phyloP scores from a whole-genome alignment of 2,113 vertebrate genomes.

The Entomyzon cyanotis region DNA sequence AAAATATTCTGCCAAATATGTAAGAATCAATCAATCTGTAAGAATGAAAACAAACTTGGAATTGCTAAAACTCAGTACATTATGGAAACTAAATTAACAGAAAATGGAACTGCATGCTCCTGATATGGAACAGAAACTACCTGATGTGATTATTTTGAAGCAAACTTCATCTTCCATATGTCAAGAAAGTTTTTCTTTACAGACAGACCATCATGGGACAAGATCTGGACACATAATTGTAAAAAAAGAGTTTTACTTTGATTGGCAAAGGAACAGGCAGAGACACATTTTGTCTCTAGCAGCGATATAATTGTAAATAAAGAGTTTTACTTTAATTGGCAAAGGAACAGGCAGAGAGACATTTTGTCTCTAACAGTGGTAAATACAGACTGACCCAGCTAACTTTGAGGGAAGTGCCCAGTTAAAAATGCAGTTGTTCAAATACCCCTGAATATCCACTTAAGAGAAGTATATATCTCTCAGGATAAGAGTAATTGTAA shows the following conservation, averaged over 20 bases:
- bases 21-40: background rate
- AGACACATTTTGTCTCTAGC: background rate
- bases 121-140: background rate
- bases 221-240: background rate
- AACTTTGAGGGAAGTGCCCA: background rate
- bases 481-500: background rate
- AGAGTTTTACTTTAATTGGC: background rate
- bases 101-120: background rate
- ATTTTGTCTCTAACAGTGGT: background rate
- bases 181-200: background rate
- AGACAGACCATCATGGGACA: background rate
- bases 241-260: background rate
- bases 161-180: background rate
- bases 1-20: constrained; percentile 9
- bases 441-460: background rate
- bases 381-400: background rate
- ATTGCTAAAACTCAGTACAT: background rate
- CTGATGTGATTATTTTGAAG: background rate
- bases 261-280: background rate
- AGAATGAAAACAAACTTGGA: background rate
- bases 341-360: background rate
- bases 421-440: background rate
- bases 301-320: background rate
- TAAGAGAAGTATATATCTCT: background rate
- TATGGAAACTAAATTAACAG: background rate